Evolutionary conservation across 2,113 vertebrate species (phyloP).

Genomic region (Rhea pennata): DNA sequence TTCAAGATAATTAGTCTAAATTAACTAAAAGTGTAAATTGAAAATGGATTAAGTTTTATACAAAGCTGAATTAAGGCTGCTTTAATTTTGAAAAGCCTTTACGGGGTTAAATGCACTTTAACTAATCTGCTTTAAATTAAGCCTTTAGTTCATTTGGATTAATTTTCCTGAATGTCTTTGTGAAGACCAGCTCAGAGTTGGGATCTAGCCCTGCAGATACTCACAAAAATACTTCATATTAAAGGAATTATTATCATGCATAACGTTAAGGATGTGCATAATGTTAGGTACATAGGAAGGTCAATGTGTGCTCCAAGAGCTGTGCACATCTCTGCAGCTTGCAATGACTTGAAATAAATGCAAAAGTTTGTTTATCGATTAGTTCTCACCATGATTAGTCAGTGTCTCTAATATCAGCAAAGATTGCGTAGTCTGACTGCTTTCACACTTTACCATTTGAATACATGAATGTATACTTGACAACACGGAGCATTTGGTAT

Average conservation of each 20-base stretch:
- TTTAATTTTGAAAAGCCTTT: constrained; percentile 54
- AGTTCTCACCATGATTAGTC: not conserved
- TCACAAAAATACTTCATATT: not conserved
- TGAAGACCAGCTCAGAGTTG: constrained; percentile 28
- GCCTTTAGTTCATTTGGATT: constrained; percentile 65
- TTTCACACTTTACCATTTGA: not conserved
- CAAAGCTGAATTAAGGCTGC: constrained; percentile 47
- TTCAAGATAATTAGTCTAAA: constrained; percentile 58
- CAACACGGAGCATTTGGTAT: not conserved
- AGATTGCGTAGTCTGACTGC: not conserved
- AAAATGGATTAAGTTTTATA: constrained; percentile 59
- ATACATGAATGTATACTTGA: not conserved
- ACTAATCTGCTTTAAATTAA: constrained; percentile 71
- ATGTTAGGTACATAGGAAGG: not conserved
- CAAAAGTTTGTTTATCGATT: not conserved
- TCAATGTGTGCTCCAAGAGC: not conserved
- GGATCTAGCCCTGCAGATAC: not conserved
- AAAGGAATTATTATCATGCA: constrained; percentile 9
- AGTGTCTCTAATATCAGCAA: not conserved
- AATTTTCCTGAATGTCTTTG: constrained; percentile 39
- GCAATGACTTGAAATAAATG: not conserved
- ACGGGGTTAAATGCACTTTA: constrained; percentile 63
- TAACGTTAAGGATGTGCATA: not conserved
- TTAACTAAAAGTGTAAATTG: constrained; percentile 44
- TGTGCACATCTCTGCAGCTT: not conserved